These are phyloP conservation scores for Bhutanitis thaidina DNA, from an alignment of 2,888 invertebrate species.

Conservation along the genomic window DNA sequence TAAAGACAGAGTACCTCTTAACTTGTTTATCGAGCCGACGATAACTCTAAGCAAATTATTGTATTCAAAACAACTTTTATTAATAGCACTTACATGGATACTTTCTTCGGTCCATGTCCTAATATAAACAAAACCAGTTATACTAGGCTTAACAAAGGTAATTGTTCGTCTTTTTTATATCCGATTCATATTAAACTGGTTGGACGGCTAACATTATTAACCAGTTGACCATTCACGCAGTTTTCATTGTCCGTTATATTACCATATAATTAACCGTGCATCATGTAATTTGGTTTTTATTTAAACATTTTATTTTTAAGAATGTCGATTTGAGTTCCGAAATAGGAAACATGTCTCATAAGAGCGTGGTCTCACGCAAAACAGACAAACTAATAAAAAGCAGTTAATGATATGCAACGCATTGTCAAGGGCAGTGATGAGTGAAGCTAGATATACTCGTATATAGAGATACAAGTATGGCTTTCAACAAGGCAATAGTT, in stretches of 20 bases:
- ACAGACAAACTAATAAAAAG: constrained; percentile 10
- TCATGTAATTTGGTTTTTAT: constrained; percentile 11
- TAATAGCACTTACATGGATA: too few relatives aligned
- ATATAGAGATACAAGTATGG: too few relatives aligned
- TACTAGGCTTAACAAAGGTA: neutral
- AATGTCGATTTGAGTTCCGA: neutral
- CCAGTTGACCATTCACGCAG: neutral
- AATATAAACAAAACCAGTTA: neutral
- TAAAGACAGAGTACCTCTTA: too few relatives aligned
- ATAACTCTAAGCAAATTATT: too few relatives aligned
- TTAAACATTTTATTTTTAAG: neutral
- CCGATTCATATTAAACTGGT: neutral
- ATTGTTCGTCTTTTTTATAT: neutral
- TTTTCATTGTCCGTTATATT: constrained; percentile 12
- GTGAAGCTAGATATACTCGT: neutral
- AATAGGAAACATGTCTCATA: constrained; percentile 8
- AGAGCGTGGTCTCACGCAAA: neutral
- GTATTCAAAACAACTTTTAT: too few relatives aligned
- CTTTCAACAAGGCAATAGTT: too few relatives aligned
- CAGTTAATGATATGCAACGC: constrained; percentile 17
- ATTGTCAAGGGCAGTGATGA: constrained; percentile 10
- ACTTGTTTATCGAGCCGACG: too few relatives aligned
- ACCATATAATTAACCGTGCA: constrained; percentile 6
- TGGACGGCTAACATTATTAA: neutral
- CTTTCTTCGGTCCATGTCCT: too few relatives aligned